A percentile compares a stretch with the other conserved stretches of the same genome.
These are phyloP conservation scores for Coluber constrictor DNA, from an alignment of 2,797 vertebrate species.

Conservation along the genomic window DNA sequence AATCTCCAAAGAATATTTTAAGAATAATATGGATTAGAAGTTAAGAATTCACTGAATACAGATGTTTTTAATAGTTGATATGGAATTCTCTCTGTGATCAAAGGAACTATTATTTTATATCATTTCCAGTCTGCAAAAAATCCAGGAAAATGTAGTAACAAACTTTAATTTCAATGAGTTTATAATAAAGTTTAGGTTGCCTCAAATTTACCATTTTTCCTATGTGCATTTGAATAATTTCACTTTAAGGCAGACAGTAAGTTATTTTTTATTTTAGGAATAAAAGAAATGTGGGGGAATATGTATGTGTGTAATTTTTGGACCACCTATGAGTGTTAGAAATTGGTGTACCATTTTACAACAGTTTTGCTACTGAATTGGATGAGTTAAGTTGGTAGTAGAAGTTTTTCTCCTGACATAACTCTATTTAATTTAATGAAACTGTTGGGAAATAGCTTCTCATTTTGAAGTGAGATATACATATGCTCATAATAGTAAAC, in stretches of 20 bases:
- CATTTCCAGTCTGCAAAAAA: slow-evolving; percentile 34
- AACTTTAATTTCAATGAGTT: slow-evolving; percentile 55
- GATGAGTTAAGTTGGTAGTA: neutral
- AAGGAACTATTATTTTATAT: slow-evolving; percentile 52
- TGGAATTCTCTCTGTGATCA: slow-evolving; percentile 18
- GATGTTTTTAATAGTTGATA: slow-evolving; percentile 7
- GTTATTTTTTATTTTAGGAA: slow-evolving; percentile 40
- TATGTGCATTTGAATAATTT: slow-evolving; percentile 42
- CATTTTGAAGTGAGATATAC: neutral
- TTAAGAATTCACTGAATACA: neutral
- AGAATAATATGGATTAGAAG: slow-evolving; percentile 12
- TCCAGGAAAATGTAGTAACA: slow-evolving; percentile 37
- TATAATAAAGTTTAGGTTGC: slow-evolving; percentile 59
- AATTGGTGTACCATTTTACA: neutral
- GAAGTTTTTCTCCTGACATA: neutral
- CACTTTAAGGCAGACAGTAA: slow-evolving; percentile 19
- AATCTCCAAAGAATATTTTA: slow-evolving; percentile 8
- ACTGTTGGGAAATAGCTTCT: neutral
- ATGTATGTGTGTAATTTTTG: slow-evolving; percentile 53
- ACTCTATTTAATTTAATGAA: neutral
- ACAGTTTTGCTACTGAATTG: neutral
- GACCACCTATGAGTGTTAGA: neutral
- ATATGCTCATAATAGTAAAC: neutral
- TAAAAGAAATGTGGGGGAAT: slow-evolving; percentile 43
- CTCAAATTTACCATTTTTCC: slow-evolving; percentile 20